phyloP scores from a whole-genome alignment of 1,140 invertebrate genomes.

The Drosophila santomea region DNA sequence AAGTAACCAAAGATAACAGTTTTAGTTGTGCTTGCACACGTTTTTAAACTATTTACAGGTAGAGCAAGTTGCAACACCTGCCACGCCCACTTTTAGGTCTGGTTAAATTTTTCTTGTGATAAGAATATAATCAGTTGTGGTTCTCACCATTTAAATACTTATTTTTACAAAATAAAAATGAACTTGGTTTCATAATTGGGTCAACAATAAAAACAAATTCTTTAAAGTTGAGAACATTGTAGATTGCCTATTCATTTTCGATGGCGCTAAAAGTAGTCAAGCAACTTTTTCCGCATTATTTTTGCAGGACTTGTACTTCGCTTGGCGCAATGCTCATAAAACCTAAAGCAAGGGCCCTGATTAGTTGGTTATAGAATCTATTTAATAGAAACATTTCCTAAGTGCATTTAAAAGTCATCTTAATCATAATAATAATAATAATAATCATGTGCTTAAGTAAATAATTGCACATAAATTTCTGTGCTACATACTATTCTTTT shows the following conservation, averaged over 20 bases:
- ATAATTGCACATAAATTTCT: background rate
- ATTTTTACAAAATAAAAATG: background rate
- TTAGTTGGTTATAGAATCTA: background rate
- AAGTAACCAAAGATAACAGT: background rate
- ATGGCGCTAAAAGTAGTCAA: background rate
- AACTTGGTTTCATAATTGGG: background rate
- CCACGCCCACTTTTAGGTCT: constrained; percentile 2
- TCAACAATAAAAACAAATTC: background rate
- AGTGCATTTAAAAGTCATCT: background rate
- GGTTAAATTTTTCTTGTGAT: background rate
- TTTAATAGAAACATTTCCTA: no score
- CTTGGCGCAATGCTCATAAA: background rate
- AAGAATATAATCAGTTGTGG: background rate
- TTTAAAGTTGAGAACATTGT: background rate
- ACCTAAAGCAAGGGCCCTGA: background rate
- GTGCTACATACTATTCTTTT: background rate
- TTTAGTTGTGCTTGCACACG: no score
- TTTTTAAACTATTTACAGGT: no score
- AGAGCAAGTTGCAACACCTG: background rate
- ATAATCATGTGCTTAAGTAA: background rate
- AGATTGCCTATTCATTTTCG: background rate
- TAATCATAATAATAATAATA: background rate
- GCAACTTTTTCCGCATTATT: background rate
- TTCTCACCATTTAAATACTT: no score
- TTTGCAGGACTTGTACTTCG: background rate